phyloP scores from a whole-genome alignment of 2,113 vertebrate genomes.

The Sarotherodon lohbergeri region DNA sequence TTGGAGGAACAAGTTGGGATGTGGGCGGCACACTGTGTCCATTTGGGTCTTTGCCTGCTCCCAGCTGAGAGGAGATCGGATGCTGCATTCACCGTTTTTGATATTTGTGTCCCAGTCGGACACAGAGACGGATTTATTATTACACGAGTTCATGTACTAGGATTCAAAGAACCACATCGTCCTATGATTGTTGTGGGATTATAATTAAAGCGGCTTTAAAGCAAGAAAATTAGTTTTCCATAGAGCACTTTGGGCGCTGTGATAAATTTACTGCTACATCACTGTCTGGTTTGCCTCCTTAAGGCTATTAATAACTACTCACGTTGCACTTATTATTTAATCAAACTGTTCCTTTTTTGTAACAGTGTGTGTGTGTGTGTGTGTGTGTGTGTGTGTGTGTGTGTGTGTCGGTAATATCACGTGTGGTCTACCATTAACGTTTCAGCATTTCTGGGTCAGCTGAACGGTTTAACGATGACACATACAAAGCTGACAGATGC shows the following conservation, averaged over 20 bases:
- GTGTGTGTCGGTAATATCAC: too few species aligned
- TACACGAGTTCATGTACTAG: not conserved
- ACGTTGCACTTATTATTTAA: conserved; percentile 84
- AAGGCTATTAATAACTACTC: not conserved
- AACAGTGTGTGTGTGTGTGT: conserved; percentile 49
- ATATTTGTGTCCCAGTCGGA: not conserved
- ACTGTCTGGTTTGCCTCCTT: not conserved
- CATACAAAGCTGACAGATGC: too few species aligned
- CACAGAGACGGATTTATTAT: not conserved
- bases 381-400: not conserved
- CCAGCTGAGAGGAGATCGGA: conserved; percentile 12
- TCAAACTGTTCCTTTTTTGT: conserved; percentile 89
- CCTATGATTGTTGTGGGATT: not conserved
- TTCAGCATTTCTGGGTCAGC: too few species aligned
- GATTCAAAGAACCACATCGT: not conserved
- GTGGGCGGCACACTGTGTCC: conserved; percentile 32
- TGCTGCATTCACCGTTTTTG: not conserved
- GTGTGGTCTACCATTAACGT: too few species aligned
- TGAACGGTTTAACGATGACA: too few species aligned
- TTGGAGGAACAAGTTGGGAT: conserved; percentile 24
- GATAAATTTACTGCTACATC: not conserved
- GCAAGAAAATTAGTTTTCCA: not conserved
- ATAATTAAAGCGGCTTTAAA: not conserved
- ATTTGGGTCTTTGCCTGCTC: conserved; percentile 27
- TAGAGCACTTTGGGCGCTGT: not conserved